These are phyloP conservation scores for Sandelia bainsii DNA, from an alignment of 2,797 vertebrate genomes.

Conservation along the genomic window DNA sequence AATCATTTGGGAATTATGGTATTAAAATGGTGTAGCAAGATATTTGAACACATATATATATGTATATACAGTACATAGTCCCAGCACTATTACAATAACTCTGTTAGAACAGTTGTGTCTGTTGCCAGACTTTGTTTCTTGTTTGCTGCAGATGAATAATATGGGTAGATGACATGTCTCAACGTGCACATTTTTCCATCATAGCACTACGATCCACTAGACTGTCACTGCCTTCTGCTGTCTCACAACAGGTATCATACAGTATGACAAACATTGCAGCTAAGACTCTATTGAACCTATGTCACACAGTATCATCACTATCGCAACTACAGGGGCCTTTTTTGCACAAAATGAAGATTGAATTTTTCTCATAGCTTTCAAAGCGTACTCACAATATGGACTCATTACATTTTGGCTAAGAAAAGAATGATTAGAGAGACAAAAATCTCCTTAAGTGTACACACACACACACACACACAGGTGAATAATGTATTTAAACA, in stretches of 20 bases:
- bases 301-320: no score
- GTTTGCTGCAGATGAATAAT: conserved; percentile 37
- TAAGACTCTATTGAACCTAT: not conserved
- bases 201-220: not conserved
- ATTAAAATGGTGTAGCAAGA: no score
- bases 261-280: not conserved
- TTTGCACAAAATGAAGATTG: no score
- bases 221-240: not conserved
- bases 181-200: conserved; percentile 48
- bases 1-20: no score
- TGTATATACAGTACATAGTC: not conserved
- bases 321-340: no score
- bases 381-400: not conserved
- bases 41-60: not conserved
- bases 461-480: not conserved
- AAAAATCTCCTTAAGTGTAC: not conserved
- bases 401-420: no score
- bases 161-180: conserved; percentile 50
- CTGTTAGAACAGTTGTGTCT: not conserved
- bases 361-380: no score
- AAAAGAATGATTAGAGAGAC: conserved; percentile 1
- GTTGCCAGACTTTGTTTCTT: conserved; percentile 19
- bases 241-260: no score
- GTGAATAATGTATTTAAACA: conserved; percentile 5
- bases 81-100: not conserved